A percentile compares a stretch with the other conserved stretches of the same genome.
Evolutionary conservation across 1,140 invertebrate genomes (phyloP).

Genomic region (Idris sp.): DNA sequence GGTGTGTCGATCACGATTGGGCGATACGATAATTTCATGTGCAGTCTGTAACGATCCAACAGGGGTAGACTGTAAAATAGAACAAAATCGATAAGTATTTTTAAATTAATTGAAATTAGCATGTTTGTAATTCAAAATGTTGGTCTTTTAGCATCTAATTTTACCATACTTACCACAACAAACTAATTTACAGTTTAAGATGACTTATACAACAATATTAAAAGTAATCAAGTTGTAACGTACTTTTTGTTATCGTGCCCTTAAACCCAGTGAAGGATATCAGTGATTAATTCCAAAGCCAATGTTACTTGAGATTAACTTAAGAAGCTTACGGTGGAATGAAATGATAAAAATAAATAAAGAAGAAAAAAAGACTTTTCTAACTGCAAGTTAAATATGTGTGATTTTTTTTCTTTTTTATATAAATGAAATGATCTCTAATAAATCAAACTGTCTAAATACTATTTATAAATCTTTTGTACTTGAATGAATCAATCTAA

Average conservation of each 20-base stretch:
- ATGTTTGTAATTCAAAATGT: slow-evolving; percentile 11
- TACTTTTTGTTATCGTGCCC: slow-evolving; percentile 9
- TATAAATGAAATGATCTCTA: too few relatives aligned
- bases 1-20: slow-evolving; percentile 90
- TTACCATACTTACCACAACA: slow-evolving; percentile 37
- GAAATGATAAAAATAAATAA: slow-evolving; percentile 2
- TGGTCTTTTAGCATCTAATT: slow-evolving; percentile 21
- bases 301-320: slow-evolving; percentile 12
- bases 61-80: slow-evolving; percentile 88
- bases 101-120: not conserved
- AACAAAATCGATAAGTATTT: slow-evolving; percentile 58
- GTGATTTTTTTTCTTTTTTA: too few relatives aligned
- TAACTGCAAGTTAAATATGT: too few relatives aligned
- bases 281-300: too few relatives aligned
- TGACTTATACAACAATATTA: slow-evolving; percentile 2
- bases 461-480: too few relatives aligned
- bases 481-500: not conserved
- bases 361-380: slow-evolving; percentile 8
- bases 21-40: slow-evolving; percentile 92
- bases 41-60: slow-evolving; percentile 93
- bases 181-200: slow-evolving; percentile 23
- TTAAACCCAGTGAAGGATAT: too few relatives aligned
- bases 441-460: too few relatives aligned
- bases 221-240: slow-evolving; percentile 11
- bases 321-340: not conserved